Conservation (phyloP, 1,140 invertebrate species). For the Sipha flava region DNA sequence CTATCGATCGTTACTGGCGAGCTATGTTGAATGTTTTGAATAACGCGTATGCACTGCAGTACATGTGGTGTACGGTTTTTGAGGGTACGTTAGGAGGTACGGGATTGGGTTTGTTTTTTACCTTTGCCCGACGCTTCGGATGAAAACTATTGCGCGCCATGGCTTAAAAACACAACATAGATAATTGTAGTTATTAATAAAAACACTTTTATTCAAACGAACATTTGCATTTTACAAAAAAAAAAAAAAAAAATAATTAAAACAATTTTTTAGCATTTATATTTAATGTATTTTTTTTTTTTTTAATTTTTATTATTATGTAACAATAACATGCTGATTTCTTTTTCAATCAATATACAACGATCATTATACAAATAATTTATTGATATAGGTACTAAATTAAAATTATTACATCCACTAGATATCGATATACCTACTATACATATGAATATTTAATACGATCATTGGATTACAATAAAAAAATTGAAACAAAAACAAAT, state of each 20-base stretch:
- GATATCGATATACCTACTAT: neutral
- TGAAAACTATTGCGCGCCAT: too few species aligned
- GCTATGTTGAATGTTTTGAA: too few species aligned
- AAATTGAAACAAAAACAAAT: slow-evolving; percentile 23
- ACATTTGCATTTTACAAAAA: slow-evolving; percentile 26
- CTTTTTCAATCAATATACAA: slow-evolving; percentile 21
- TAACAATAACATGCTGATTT: slow-evolving; percentile 31
- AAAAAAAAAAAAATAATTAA: neutral
- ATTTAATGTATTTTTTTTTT: slow-evolving; percentile 8
- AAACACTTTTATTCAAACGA: slow-evolving; percentile 28
- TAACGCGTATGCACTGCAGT: too few species aligned
- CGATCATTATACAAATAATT: slow-evolving; percentile 24
- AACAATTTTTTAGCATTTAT: slow-evolving; percentile 8
- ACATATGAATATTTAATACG: neutral
- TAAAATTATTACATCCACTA: slow-evolving; percentile 22
- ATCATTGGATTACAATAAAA: slow-evolving; percentile 25
- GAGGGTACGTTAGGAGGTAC: too few species aligned
- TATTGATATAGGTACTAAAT: slow-evolving; percentile 27
- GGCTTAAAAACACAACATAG: neutral
- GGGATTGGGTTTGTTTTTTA: too few species aligned
- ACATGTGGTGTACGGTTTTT: too few species aligned
- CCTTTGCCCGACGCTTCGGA: too few species aligned
- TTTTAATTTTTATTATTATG: slow-evolving; percentile 21
- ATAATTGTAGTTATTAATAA: slow-evolving; percentile 6
- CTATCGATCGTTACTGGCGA: too few species aligned